phyloP scores from a whole-genome alignment of 2,797 vertebrate species.

The Pyrrhura leucotis region DNA sequence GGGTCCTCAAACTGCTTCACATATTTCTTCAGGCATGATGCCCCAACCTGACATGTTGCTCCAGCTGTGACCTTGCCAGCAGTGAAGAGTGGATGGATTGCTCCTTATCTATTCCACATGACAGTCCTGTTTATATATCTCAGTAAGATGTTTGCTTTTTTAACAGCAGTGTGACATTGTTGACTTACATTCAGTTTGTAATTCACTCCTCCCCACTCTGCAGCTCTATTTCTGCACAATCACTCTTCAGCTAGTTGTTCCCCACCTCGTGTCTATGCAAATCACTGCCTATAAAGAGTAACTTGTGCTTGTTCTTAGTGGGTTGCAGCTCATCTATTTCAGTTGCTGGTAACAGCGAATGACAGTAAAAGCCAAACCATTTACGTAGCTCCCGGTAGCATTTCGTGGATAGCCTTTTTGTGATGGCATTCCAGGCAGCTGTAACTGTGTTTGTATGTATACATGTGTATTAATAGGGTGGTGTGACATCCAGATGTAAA shows the following conservation, averaged over 20 bases:
- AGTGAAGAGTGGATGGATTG: neutral
- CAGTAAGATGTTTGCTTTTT: slow-evolving; percentile 17
- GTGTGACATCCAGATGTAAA: neutral
- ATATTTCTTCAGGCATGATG: neutral
- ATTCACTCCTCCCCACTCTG: neutral
- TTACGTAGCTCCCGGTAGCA: neutral
- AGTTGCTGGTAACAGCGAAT: neutral
- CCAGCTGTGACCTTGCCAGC: neutral
- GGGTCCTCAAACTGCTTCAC: neutral
- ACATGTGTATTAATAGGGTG: neutral
- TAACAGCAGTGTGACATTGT: neutral
- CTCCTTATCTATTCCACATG: neutral
- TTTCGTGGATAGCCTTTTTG: neutral
- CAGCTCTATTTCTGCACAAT: neutral
- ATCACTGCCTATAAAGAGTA: neutral
- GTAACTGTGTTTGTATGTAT: neutral
- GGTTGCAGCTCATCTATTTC: slow-evolving; percentile 8
- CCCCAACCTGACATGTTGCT: neutral
- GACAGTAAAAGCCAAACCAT: neutral
- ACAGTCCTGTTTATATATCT: neutral
- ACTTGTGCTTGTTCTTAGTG: neutral
- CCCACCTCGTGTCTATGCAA: neutral
- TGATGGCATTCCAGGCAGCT: neutral
- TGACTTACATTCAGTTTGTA: neutral
- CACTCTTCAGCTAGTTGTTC: neutral